Conservation (phyloP, 2,888 invertebrate genomes). For the Rosalia funebris region DNA sequence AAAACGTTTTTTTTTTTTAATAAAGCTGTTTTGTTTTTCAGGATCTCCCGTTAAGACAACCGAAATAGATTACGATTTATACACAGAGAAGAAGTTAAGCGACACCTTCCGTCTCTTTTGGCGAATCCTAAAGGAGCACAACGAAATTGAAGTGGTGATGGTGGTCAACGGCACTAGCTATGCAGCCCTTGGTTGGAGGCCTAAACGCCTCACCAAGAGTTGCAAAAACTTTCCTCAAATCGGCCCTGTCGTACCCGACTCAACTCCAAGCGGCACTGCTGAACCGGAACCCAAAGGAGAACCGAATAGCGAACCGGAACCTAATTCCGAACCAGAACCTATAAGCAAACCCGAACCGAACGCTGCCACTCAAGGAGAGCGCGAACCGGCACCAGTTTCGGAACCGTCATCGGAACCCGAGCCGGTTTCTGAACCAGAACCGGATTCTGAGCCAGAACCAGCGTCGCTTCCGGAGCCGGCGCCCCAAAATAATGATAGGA, state of each 20-base stretch:
- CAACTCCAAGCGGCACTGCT: constrained; percentile 59
- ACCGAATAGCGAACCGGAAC: constrained; percentile 63
- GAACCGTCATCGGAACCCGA: constrained; percentile 53
- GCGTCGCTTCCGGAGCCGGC: constrained; percentile 56
- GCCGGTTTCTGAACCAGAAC: constrained; percentile 59
- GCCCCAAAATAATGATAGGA: constrained; percentile 50
- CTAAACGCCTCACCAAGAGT: constrained; percentile 75
- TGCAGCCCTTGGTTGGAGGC: constrained; percentile 93
- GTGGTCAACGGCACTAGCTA: constrained; percentile 90
- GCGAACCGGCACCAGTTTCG: constrained; percentile 9
- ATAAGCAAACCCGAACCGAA: constrained; percentile 55
- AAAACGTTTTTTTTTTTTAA: no score
- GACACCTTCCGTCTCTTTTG: constrained; percentile 84
- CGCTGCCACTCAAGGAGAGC: neutral
- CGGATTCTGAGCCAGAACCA: constrained; percentile 55
- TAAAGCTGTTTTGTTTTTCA: no score
- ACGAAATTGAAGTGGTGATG: constrained; percentile 89
- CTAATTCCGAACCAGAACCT: constrained; percentile 60
- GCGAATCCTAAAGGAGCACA: constrained; percentile 82
- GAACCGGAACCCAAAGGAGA: constrained; percentile 56
- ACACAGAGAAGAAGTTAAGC: constrained; percentile 77
- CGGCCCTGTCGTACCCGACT: constrained; percentile 52
- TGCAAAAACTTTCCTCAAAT: constrained; percentile 85
- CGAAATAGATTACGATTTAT: constrained; percentile 76
- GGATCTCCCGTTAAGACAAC: constrained; percentile 81